A percentile compares a stretch with the other conserved stretches of the same genome.
Conservation (phyloP, 2,113 vertebrate genomes). For the Zapornia atra region DNA sequence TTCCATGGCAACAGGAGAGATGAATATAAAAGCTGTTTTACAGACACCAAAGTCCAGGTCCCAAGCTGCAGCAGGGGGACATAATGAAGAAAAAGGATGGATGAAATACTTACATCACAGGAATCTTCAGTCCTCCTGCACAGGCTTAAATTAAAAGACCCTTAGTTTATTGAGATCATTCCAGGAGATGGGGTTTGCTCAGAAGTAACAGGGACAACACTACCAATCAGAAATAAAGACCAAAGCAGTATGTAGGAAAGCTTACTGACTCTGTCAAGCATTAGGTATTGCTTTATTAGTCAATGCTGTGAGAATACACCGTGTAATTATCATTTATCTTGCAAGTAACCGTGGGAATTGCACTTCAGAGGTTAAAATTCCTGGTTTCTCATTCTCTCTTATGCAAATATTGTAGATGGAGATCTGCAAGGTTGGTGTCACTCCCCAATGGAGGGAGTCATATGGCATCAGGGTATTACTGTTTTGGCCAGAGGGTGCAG, state of each 20-base stretch:
- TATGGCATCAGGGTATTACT: no score
- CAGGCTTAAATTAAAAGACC: neutral
- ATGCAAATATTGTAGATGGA: no score
- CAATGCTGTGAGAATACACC: neutral
- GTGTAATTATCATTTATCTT: neutral
- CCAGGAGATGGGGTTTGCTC: neutral
- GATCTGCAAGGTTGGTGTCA: no score
- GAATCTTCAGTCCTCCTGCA: neutral
- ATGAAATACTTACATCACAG: neutral
- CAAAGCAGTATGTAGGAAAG: neutral
- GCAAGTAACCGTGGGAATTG: neutral
- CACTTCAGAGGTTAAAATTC: no score
- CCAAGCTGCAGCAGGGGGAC: neutral
- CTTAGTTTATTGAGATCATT: neutral
- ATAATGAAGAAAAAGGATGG: neutral
- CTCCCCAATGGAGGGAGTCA: no score
- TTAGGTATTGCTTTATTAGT: neutral
- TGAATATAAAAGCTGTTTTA: neutral
- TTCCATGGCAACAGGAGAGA: neutral
- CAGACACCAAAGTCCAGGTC: neutral
- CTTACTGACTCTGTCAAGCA: neutral
- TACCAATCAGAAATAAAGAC: neutral
- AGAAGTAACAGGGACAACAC: neutral
- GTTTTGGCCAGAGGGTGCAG: no score
- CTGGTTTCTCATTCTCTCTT: no score